Base-by-base conservation (phyloP, 2,113 vertebrate genomes). In the Numenius arquata region DNA sequence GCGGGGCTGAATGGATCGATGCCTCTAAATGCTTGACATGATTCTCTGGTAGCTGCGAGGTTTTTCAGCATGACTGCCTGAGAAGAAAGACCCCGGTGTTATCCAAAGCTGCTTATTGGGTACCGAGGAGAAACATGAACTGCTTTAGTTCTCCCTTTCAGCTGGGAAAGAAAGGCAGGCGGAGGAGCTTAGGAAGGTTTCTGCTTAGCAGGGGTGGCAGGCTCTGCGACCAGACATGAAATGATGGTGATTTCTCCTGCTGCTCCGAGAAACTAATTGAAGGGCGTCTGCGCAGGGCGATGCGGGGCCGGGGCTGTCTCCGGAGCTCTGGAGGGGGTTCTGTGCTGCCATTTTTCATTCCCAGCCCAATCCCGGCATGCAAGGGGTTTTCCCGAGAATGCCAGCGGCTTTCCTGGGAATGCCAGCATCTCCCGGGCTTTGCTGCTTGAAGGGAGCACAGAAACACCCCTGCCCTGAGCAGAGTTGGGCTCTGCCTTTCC, bases 41-140 rank as follows among this genome's bases (percentile, higher is more conserved):
- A 97, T 96, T 98, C 98, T 95, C 92, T 61, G 96, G 97, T 94
- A 97, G 97, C 97, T 83, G 96, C 30, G 34, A 94, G 96, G 98
- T 95, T 95, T 98, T 98, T 98, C 98, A 98, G 98, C 98, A 97
- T 98, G 98, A 98, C 98, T 98, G 98, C 97, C 97, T 96, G 97
- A 90, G 92, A 98, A 99, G 98, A 99, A 99, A 99, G 98, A 95
- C 84, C 96, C 95, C 30, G 94, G 97, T 98, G 98, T 98, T 98
- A 98, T 97, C 98, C 94, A 27, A 41, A 90, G 97, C 95, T 32
- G 85, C 59, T 87, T 88, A 92, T 84, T 52, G 87, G 97, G 97
- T 68, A 82, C 61, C 36, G 16, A 38, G 96, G 88, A 96, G 98
- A 85, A 97, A 96, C 97, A 63, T 12, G 82, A 96, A 94, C 96